Evolutionary conservation across 2,888 invertebrate genomes (phyloP).

Genomic region (Melinaea menophilus): DNA sequence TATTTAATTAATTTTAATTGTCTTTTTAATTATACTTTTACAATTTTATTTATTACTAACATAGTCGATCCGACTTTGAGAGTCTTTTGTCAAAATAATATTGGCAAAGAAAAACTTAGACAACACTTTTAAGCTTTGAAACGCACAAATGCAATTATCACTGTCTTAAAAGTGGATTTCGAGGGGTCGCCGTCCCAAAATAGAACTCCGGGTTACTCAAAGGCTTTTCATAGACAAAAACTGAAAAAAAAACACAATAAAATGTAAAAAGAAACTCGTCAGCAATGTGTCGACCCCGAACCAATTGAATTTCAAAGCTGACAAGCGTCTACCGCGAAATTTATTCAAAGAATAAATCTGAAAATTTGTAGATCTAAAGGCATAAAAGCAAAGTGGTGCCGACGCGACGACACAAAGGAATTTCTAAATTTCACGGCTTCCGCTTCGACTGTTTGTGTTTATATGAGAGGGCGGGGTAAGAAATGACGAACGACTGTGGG

Average conservation of each 20-base stretch:
- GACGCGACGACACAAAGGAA: slow-evolving; percentile 75
- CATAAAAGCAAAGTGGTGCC: slow-evolving; percentile 72
- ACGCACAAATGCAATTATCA: slow-evolving; percentile 29
- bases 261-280: slow-evolving; percentile 63
- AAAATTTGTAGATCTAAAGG: slow-evolving; percentile 77
- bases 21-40: too few relatives aligned
- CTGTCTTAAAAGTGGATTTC: slow-evolving; percentile 26
- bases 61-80: not conserved
- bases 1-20: too few relatives aligned
- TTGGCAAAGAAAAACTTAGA: slow-evolving; percentile 19
- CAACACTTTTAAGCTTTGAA: slow-evolving; percentile 24
- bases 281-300: slow-evolving; percentile 72
- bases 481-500: slow-evolving; percentile 69
- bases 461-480: slow-evolving; percentile 67
- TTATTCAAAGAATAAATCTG: slow-evolving; percentile 79
- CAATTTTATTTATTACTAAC: too few relatives aligned
- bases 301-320: slow-evolving; percentile 78
- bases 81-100: not conserved
- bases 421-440: slow-evolving; percentile 78
- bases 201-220: slow-evolving; percentile 35
- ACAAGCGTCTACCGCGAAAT: slow-evolving; percentile 74
- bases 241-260: slow-evolving; percentile 52
- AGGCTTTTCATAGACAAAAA: slow-evolving; percentile 45
- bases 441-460: slow-evolving; percentile 74
- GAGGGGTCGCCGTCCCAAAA: slow-evolving; percentile 27